These are phyloP conservation scores for Agapornis canus DNA, from an alignment of 2,797 vertebrate species.

Conservation along the genomic window DNA sequence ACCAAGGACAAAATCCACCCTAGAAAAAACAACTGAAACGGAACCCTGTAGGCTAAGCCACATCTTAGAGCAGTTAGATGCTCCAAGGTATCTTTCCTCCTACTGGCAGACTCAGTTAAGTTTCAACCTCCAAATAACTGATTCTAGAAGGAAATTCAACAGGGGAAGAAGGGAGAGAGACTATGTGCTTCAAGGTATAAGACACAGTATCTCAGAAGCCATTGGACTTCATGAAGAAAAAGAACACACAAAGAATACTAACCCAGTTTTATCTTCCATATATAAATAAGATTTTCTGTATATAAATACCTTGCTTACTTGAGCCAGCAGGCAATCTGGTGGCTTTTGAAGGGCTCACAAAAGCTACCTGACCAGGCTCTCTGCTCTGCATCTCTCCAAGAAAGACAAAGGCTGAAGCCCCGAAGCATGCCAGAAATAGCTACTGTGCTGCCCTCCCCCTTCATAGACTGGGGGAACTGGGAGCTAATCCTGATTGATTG, in stretches of 20 bases:
- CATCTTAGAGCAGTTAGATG: not conserved
- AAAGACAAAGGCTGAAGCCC: rapidly evolving
- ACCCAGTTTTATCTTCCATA: rapidly evolving
- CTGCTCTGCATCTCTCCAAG: rapidly evolving
- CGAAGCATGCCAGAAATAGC: rapidly evolving
- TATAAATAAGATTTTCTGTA: rapidly evolving
- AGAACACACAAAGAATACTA: not conserved
- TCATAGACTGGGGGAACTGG: not conserved
- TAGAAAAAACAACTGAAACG: not conserved
- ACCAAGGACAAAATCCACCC: not conserved
- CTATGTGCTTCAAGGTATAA: rapidly evolving
- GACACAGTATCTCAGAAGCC: not conserved
- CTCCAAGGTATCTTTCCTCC: not conserved
- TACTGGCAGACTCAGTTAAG: too few relatives aligned
- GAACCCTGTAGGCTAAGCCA: rapidly evolving
- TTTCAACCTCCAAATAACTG: not conserved
- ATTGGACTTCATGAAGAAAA: not conserved
- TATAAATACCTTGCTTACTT: not conserved
- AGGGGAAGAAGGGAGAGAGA: not conserved
- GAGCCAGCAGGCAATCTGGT: rapidly evolving
- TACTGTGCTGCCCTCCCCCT: rapidly evolving
- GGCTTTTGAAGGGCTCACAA: rapidly evolving
- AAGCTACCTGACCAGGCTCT: rapidly evolving
- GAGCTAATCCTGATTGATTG: rapidly evolving
- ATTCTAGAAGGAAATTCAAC: not conserved